Evolutionary conservation across 2,888 invertebrate genomes (phyloP).

Genomic region (Eristalis pertinax): DNA sequence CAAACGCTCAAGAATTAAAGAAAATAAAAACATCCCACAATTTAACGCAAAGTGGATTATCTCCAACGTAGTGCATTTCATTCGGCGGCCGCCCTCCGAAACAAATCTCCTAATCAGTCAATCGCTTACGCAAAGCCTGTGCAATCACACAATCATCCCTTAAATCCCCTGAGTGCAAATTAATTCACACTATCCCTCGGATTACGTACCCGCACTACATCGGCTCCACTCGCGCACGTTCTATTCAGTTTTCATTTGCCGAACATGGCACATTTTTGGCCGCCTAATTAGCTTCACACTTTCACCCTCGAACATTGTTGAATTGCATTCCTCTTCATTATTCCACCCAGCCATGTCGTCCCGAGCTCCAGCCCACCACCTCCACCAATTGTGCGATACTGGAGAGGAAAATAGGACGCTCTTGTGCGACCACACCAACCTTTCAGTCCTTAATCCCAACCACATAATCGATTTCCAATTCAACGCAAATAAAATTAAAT

Average conservation of each 20-base stretch:
- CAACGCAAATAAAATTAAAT: constrained; percentile 69
- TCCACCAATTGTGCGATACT: constrained; percentile 18
- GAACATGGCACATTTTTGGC: neutral
- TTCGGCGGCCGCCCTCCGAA: neutral
- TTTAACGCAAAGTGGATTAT: too few relatives aligned
- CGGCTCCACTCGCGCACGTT: neutral
- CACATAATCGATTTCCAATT: constrained; percentile 71
- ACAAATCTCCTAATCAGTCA: neutral
- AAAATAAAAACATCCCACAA: neutral
- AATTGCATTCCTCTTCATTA: constrained; percentile 5
- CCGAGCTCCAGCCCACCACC: neutral
- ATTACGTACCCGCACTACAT: neutral
- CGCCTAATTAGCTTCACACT: constrained; percentile 26
- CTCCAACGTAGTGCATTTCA: neutral
- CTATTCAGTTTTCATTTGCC: neutral
- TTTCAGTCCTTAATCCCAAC: constrained; percentile 48
- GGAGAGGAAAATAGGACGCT: neutral
- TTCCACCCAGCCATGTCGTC: too few relatives aligned
- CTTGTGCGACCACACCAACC: neutral
- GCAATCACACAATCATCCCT: neutral
- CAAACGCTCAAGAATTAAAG: neutral
- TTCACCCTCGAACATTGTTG: neutral
- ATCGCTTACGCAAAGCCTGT: neutral
- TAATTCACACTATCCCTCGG: constrained; percentile 16
- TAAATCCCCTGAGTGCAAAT: constrained; percentile 20